Percentiles rank a stretch among this genome's conserved stretches.
phyloP scores from a whole-genome alignment of 1,140 invertebrate genomes.

The Dendroctonus ponderosae region DNA sequence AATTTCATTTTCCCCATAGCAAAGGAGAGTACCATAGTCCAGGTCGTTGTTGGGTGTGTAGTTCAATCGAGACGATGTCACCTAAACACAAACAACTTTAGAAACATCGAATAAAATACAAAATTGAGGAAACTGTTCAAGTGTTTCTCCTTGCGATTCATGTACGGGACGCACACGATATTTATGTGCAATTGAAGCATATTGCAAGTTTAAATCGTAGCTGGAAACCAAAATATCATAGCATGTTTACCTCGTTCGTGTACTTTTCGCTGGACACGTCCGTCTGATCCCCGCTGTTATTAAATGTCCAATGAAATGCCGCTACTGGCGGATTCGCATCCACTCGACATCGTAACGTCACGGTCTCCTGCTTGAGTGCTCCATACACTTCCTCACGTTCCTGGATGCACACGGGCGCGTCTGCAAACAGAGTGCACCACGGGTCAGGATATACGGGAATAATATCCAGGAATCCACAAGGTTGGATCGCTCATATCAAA shows the following conservation, averaged over 20 bases:
- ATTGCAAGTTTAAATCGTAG: neutral
- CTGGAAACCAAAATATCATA: neutral
- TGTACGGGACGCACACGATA: neutral
- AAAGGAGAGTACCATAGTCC: constrained; percentile 84
- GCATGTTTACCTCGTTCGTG: constrained; percentile 54
- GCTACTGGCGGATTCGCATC: constrained; percentile 79
- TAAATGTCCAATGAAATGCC: constrained; percentile 86
- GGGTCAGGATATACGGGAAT: neutral
- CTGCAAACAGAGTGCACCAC: constrained; percentile 52
- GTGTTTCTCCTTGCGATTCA: neutral
- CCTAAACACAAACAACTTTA: constrained; percentile 33
- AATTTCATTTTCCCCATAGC: constrained; percentile 79
- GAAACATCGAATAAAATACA: neutral
- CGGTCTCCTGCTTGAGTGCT: constrained; percentile 81
- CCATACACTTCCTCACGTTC: constrained; percentile 75
- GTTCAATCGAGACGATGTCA: constrained; percentile 74
- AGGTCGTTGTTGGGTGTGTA: constrained; percentile 82
- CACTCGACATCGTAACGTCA: constrained; percentile 77
- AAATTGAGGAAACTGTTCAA: neutral
- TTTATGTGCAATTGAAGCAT: neutral
- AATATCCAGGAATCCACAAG: no score
- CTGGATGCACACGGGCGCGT: constrained; percentile 76
- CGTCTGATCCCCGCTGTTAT: constrained; percentile 79
- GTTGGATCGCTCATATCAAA: no score
- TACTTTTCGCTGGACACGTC: constrained; percentile 68